These are phyloP conservation scores for Delphinus delphis DNA, from an alignment of 2,113 vertebrate species.

Conservation along the genomic window DNA sequence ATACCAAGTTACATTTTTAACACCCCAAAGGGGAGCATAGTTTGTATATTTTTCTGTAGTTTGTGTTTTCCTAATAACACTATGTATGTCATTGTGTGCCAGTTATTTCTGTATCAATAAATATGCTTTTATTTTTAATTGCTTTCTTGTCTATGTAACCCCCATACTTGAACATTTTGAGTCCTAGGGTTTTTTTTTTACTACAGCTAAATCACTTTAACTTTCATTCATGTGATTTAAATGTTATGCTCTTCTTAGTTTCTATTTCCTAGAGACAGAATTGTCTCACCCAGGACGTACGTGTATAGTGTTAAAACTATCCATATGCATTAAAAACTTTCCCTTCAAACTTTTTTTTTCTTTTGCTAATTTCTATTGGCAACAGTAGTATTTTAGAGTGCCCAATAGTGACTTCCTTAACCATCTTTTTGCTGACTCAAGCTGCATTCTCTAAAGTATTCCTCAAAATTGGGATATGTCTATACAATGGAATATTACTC, in stretches of 20 bases:
- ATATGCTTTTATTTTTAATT: not conserved
- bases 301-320: not conserved
- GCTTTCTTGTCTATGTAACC: not conserved
- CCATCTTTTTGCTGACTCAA: not conserved
- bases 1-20: not conserved
- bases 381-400: not conserved
- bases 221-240: not conserved
- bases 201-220: not conserved
- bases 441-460: not conserved
- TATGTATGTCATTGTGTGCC: not conserved
- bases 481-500: no score
- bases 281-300: not conserved
- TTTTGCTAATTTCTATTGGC: not conserved
- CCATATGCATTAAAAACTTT: not conserved
- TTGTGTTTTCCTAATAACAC: not conserved
- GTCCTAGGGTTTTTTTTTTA: not conserved
- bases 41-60: not conserved
- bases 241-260: not conserved
- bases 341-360: not conserved
- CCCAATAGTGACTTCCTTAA: not conserved
- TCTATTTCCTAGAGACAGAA: not conserved
- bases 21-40: not conserved
- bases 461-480: not conserved
- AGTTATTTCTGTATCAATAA: not conserved
- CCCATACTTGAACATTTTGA: not conserved